Percentiles rank a stretch among this genome's conserved stretches.
Conservation (phyloP, 1,140 invertebrate species). For the Acarapis woodi region DNA sequence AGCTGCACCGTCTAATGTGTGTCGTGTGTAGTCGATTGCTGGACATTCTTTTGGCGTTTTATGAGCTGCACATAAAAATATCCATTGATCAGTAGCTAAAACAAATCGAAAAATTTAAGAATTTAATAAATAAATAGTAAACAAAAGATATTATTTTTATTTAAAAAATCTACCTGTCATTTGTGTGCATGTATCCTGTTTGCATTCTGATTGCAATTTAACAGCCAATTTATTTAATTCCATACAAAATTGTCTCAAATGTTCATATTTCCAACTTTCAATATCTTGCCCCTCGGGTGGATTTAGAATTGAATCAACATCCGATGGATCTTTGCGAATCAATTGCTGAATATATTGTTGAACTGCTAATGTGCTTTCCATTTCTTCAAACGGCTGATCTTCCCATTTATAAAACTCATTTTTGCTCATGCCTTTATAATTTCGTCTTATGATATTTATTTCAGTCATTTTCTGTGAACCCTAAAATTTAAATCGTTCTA, state of each 20-base stretch:
- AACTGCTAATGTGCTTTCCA: constrained; percentile 93
- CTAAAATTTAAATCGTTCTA: background rate
- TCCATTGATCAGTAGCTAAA: constrained; percentile 99
- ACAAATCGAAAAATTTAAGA: no score
- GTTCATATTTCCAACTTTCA: constrained; percentile 99
- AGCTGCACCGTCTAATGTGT: constrained; percentile 95
- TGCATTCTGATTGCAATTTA: constrained; percentile 48
- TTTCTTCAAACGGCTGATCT: constrained; percentile 92
- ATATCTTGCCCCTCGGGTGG: constrained; percentile 93
- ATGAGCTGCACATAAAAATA: constrained; percentile 96
- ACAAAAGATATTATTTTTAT: no score
- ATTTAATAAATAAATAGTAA: no score
- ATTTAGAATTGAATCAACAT: constrained; percentile 75
- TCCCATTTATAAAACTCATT: constrained; percentile 93
- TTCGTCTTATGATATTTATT: constrained; percentile 3
- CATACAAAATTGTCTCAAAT: constrained; percentile 94
- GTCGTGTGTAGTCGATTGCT: constrained; percentile 94
- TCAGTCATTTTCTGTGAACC: background rate
- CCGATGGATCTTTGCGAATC: constrained; percentile 64
- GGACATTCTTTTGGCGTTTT: constrained; percentile 99
- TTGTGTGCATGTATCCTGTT: constrained; percentile 82
- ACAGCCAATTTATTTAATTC: constrained; percentile 92
- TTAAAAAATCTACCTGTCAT: no score
- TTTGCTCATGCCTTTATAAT: constrained; percentile 9
- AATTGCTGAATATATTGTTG: constrained; percentile 98